These are phyloP conservation scores for Orcinus orca DNA, from an alignment of 2,113 vertebrate species.

Conservation along the genomic window DNA sequence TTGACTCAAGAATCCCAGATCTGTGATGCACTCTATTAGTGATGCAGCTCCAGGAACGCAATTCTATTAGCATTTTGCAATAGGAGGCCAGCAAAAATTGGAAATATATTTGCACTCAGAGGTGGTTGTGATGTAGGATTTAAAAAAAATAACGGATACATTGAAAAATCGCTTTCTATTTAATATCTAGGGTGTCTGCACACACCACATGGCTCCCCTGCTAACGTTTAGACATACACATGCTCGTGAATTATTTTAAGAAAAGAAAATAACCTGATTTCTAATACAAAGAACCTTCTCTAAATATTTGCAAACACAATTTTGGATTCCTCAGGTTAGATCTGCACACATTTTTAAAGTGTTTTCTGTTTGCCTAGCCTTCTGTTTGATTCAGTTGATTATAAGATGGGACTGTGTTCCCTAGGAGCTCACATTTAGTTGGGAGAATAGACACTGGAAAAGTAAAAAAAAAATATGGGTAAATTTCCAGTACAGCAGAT, in stretches of 20 bases:
- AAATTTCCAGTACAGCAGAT: not conserved
- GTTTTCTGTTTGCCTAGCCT: not conserved
- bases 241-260: conserved; percentile 53
- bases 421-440: not conserved
- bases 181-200: not conserved
- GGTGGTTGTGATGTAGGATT: not conserved
- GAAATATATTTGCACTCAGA: conserved; percentile 43
- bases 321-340: conserved; percentile 25
- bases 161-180: conserved; percentile 17
- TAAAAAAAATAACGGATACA: conserved; percentile 26
- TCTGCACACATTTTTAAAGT: not conserved
- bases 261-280: not conserved
- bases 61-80: conserved; percentile 61
- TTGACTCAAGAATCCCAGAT: conserved; percentile 23
- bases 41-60: conserved; percentile 8
- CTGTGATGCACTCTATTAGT: not conserved
- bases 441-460: not conserved
- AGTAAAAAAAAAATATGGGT: not conserved
- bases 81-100: conserved; percentile 20
- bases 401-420: not conserved
- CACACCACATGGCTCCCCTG: not conserved
- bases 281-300: conserved; percentile 6
- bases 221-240: conserved; percentile 43
- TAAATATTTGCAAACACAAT: not conserved
- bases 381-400: conserved; percentile 18